A percentile compares a stretch with the other conserved stretches of the same genome.
Evolutionary conservation across 1,140 invertebrate species (phyloP).

Genomic region (Neotoxoptera formosana): DNA sequence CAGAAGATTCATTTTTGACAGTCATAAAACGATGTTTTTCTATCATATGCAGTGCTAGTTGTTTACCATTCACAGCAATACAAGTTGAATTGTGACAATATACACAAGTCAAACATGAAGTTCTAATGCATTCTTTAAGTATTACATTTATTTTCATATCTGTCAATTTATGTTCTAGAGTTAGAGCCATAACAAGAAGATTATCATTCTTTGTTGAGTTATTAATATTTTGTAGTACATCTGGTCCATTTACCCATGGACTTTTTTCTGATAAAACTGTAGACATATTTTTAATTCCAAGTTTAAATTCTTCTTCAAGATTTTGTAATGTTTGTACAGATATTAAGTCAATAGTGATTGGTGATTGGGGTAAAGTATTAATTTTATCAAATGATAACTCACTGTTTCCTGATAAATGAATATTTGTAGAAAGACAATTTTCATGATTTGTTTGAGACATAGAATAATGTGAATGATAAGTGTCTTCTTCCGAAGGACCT

Average conservation of each 20-base stretch:
- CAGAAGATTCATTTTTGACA: conserved; percentile 74
- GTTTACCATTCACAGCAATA: conserved; percentile 82
- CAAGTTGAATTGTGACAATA: conserved; percentile 84
- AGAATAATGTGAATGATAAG: background rate
- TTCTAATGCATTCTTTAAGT: conserved; percentile 75
- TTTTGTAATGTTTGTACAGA: conserved; percentile 23
- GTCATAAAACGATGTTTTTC: conserved; percentile 78
- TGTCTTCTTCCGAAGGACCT: background rate
- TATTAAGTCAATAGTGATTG: background rate
- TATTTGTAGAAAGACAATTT: background rate
- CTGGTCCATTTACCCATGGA: conserved; percentile 41
- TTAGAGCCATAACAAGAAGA: conserved; percentile 72
- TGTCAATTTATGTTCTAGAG: conserved; percentile 76
- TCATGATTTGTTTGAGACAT: background rate
- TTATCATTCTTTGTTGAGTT: background rate
- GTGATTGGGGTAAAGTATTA: background rate
- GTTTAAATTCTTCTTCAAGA: conserved; percentile 56
- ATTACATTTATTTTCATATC: conserved; percentile 75
- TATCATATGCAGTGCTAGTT: conserved; percentile 79
- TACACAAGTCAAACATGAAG: conserved; percentile 74
- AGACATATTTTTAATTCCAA: conserved; percentile 41
- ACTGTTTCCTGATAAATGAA: background rate
- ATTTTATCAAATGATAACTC: background rate
- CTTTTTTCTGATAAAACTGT: conserved; percentile 52
- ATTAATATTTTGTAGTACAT: conserved; percentile 10